phyloP scores from a whole-genome alignment of 2,888 invertebrate genomes.

The Apeira syringaria region DNA sequence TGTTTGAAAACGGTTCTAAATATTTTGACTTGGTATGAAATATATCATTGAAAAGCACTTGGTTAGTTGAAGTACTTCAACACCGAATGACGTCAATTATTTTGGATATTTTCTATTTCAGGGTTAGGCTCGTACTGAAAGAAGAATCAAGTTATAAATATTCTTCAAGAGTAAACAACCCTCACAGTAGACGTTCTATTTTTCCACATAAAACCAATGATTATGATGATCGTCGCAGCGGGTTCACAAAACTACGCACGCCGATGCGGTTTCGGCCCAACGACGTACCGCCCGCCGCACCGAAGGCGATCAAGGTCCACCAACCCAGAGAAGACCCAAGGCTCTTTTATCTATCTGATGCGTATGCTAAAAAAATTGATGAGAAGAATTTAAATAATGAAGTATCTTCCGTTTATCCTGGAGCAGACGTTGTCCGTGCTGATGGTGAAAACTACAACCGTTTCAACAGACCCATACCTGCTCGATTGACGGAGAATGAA shows the following conservation, averaged over 20 bases:
- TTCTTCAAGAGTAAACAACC: slow-evolving; percentile 22
- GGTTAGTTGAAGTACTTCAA: neutral
- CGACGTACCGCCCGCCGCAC: slow-evolving; percentile 44
- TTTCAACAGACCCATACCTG: slow-evolving; percentile 31
- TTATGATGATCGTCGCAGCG: slow-evolving; percentile 66
- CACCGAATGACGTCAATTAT: slow-evolving; percentile 7
- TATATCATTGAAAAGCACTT: neutral
- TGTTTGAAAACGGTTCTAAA: slow-evolving; percentile 43
- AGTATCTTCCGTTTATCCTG: slow-evolving; percentile 60
- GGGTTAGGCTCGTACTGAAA: slow-evolving; percentile 49
- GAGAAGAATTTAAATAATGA: slow-evolving; percentile 57
- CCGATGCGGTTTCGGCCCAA: slow-evolving; percentile 46
- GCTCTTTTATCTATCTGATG: slow-evolving; percentile 70
- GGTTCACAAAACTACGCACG: slow-evolving; percentile 50
- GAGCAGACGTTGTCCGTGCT: slow-evolving; percentile 54
- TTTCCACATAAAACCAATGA: slow-evolving; percentile 50
- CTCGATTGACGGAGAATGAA: slow-evolving; percentile 37
- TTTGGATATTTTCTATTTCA: slow-evolving; percentile 38
- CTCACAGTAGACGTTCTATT: slow-evolving; percentile 43
- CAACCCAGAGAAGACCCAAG: slow-evolving; percentile 71
- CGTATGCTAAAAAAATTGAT: slow-evolving; percentile 66
- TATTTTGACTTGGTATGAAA: slow-evolving; percentile 39
- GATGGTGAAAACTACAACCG: slow-evolving; percentile 32
- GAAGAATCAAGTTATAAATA: slow-evolving; percentile 29
- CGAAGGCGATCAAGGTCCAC: slow-evolving; percentile 54